Evolutionary conservation across 2,888 invertebrate species (phyloP).

Genomic region (Ophraella communa): DNA sequence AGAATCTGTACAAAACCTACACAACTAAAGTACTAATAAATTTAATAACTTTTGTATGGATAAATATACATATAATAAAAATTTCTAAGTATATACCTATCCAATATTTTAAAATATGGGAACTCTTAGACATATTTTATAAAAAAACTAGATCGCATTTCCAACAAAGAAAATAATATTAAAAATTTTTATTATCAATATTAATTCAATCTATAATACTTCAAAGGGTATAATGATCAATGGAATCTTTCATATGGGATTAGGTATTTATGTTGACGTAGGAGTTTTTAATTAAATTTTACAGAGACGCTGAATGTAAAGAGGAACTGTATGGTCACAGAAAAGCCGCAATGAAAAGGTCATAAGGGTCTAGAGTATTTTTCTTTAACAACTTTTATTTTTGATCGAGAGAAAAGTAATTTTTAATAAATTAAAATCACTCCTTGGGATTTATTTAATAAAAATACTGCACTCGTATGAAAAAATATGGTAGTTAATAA

Average conservation of each 20-base stretch:
- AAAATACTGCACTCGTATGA: too few species aligned
- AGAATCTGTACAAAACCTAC: too few species aligned
- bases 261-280: conserved; percentile 27
- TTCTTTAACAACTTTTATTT: neutral
- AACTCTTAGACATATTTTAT: too few species aligned
- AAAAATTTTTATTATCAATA: neutral
- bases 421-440: too few species aligned
- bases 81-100: too few species aligned
- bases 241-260: conserved; percentile 22
- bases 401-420: too few species aligned
- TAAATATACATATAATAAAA: too few species aligned
- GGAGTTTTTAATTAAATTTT: conserved; percentile 30
- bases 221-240: conserved; percentile 16
- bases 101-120: too few species aligned
- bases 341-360: conserved; percentile 6
- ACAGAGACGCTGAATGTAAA: conserved; percentile 1
- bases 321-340: neutral
- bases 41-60: too few species aligned
- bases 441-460: neutral
- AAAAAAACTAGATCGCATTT: neutral
- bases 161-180: neutral
- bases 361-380: conserved; percentile 4
- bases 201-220: neutral
- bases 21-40: too few species aligned
- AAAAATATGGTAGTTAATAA: too few species aligned